phyloP scores from a whole-genome alignment of 2,113 vertebrate genomes.

The Microtus richardsoni region DNA sequence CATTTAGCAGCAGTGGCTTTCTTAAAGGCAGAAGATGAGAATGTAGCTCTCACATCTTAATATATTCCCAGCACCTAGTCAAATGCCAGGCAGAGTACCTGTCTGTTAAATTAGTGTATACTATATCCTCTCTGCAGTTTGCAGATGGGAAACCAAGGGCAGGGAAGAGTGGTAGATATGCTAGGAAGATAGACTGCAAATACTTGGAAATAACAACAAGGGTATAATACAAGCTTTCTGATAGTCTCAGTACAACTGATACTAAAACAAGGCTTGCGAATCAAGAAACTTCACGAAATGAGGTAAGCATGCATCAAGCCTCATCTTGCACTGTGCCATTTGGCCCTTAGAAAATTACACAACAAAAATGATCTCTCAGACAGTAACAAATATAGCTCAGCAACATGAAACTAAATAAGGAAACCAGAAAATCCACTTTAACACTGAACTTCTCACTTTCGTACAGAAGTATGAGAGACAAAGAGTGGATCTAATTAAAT shows the following conservation, averaged over 20 bases:
- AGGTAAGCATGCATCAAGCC: neutral
- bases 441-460: neutral
- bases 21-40: neutral
- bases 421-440: constrained; percentile 32
- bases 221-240: neutral
- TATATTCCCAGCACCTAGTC: neutral
- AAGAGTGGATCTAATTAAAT: constrained; percentile 39
- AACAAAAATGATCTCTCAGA: constrained; percentile 32
- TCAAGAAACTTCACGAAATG: neutral
- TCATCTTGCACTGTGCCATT: neutral
- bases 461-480: constrained; percentile 3
- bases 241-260: neutral
- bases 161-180: neutral
- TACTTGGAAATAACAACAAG: constrained; percentile 26
- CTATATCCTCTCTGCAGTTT: constrained; percentile 28
- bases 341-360: neutral
- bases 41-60: constrained; percentile 27
- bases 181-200: neutral
- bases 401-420: neutral
- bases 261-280: constrained; percentile 19
- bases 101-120: constrained; percentile 15
- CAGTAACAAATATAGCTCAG: constrained; percentile 35
- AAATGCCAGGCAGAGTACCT: constrained; percentile 38
- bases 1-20: neutral
- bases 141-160: neutral